These are phyloP conservation scores for Taenioides sp. DNA, from an alignment of 2,797 vertebrate genomes.

Conservation along the genomic window DNA sequence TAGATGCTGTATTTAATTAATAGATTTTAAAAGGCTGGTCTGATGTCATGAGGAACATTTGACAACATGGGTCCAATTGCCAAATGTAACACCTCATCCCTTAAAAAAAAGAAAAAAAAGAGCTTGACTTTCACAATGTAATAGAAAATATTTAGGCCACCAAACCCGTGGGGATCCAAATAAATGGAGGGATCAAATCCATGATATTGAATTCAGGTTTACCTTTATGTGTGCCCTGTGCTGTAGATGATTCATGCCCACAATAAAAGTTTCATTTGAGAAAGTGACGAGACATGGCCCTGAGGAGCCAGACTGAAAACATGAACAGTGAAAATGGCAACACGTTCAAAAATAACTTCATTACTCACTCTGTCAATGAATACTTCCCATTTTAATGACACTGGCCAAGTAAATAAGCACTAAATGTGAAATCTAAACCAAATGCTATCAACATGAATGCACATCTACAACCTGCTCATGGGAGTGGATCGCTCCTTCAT, in stretches of 20 bases:
- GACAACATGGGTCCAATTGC: neutral
- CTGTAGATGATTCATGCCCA: neutral
- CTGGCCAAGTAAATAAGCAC: slow-evolving; percentile 4
- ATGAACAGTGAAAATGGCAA: neutral
- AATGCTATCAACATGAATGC: neutral
- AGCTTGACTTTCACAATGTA: neutral
- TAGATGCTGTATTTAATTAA: neutral
- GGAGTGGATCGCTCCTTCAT: no score
- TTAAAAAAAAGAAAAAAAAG: neutral
- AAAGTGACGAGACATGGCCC: slow-evolving; percentile 8
- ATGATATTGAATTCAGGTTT: neutral
- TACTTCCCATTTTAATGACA: slow-evolving; percentile 14
- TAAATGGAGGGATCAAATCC: neutral
- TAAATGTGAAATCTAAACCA: slow-evolving; percentile 32
- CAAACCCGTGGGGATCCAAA: neutral
- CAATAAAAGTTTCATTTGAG: slow-evolving; percentile 1
- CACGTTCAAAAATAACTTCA: slow-evolving; percentile 15
- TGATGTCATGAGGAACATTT: neutral
- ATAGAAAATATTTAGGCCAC: neutral
- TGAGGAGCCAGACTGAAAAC: slow-evolving; percentile 4
- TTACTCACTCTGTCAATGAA: slow-evolving; percentile 15
- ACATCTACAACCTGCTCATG: no score
- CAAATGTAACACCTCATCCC: neutral
- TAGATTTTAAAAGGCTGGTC: neutral
- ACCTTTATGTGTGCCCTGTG: neutral